Conservation (phyloP, 2,797 vertebrate genomes). For the Percopsis omiscomaycus region DNA sequence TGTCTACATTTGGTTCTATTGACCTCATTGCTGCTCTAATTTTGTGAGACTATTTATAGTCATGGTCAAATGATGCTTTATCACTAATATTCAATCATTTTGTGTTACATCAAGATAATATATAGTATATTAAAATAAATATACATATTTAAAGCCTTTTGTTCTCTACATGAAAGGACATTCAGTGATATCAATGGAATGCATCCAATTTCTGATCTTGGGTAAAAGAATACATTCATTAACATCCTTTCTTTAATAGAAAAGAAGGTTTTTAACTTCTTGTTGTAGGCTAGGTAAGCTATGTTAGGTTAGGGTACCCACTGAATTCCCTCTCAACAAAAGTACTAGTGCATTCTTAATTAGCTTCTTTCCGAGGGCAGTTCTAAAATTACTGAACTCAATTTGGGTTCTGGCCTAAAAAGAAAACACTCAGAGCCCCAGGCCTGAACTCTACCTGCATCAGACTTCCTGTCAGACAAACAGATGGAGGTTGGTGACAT, state of each 20-base stretch:
- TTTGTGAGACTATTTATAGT: conserved; percentile 46
- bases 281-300: too few species aligned
- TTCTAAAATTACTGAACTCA: conserved; percentile 3
- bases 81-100: conserved; percentile 15
- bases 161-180: too few species aligned
- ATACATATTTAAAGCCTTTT: too few species aligned
- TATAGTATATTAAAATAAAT: not conserved
- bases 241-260: too few species aligned
- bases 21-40: conserved; percentile 61
- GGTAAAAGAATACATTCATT: too few species aligned
- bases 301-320: too few species aligned
- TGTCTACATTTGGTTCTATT: conserved; percentile 31
- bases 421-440: not conserved
- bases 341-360: not conserved
- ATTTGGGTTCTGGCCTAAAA: not conserved
- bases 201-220: too few species aligned
- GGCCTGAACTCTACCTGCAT: not conserved
- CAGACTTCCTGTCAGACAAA: conserved; percentile 1
- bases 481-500: not conserved
- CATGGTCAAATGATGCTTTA: conserved; percentile 11
- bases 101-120: not conserved
- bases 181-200: too few species aligned
- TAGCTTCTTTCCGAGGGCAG: not conserved
- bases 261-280: too few species aligned
- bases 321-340: too few species aligned